These are phyloP conservation scores for Protonibea diacanthus DNA, from an alignment of 2,797 vertebrate genomes.

Conservation along the genomic window DNA sequence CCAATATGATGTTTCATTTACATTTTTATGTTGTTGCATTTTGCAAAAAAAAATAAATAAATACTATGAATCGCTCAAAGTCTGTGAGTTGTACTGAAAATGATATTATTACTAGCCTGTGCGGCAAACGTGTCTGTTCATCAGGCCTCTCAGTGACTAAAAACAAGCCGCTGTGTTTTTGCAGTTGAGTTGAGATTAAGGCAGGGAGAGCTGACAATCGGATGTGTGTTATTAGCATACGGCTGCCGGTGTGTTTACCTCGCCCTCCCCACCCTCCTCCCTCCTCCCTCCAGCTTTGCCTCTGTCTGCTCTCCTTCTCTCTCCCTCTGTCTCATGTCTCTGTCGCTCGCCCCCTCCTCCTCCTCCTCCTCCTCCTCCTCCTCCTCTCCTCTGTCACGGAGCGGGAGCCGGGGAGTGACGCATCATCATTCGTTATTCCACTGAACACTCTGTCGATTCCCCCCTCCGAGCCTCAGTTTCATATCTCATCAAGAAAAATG, in stretches of 20 bases:
- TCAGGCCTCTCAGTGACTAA: not conserved
- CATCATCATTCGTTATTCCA: slow-evolving; percentile 83
- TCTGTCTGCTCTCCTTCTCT: slow-evolving; percentile 36
- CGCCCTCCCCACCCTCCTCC: slow-evolving; percentile 13
- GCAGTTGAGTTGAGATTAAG: slow-evolving; percentile 35
- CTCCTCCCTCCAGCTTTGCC: slow-evolving; percentile 23
- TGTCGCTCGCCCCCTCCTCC: not conserved
- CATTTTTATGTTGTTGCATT: too few relatives aligned
- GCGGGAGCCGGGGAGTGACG: slow-evolving; percentile 69
- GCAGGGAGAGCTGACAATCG: slow-evolving; percentile 32
- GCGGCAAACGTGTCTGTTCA: not conserved
- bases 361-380: slow-evolving; percentile 8
- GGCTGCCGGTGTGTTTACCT: slow-evolving; percentile 30
- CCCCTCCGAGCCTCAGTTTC: slow-evolving; percentile 77
- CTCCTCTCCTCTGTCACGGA: slow-evolving; percentile 65
- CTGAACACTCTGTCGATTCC: slow-evolving; percentile 80
- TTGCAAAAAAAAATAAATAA: too few relatives aligned
- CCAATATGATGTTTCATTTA: not conserved
- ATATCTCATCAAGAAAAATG: slow-evolving; percentile 84
- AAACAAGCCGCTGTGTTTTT: slow-evolving; percentile 2
- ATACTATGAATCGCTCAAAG: not conserved
- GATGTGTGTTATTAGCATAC: slow-evolving; percentile 37
- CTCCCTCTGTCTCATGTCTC: slow-evolving; percentile 27
- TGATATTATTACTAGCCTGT: not conserved
- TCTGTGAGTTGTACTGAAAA: not conserved